Evolutionary conservation across 2,888 invertebrate genomes (phyloP), one percentile per base, ranked within the genome.

Genomic region (Agriopis leucophaearia): DNA sequence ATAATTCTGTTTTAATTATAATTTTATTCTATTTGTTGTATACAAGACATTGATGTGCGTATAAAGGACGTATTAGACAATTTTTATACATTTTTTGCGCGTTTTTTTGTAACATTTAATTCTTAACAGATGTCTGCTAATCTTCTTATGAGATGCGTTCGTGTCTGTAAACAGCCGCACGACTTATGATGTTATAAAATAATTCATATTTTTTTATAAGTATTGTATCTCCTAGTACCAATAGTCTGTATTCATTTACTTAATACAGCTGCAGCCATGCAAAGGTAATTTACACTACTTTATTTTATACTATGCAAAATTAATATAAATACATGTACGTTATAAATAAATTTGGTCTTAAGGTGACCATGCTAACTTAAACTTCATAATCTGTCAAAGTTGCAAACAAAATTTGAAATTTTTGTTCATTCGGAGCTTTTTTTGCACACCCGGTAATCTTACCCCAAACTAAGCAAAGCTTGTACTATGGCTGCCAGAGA

Each of bases 101-200:
- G 36, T 47, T 63, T 67, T 69, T 64, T 60, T 52, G 0, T 59
- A 56, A 66, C 16, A 48, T 66, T 64, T 58, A 50, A 64, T 66
- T 55, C 45, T 51, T 54, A 60, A 65, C 72, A 74, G 74, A 74
- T 74, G 74, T 72, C 50, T 66, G 56, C 16, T 68, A 72, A 71
- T 71, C 74, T 69, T 27, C 48, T 66, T 47, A 52, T 6, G 18
- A 72, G 69, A 69, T 60, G 72, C 64, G 52, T 60, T 44, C 27
- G 15, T 40, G 61, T 51, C 35, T 47, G 8, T 48, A 44, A 54
- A 35, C 48, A 50, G 15, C 45, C 51, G 50, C 10, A 12, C 27
- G 12, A 27, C 12, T 48, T 59, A 54, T 15, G 16, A 44, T 38
- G 18, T 16, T 35, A 35, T 54, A 55, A 38, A 51, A 47, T 48